phyloP scores from a whole-genome alignment of 2,113 vertebrate species.

The Gobius niger region DNA sequence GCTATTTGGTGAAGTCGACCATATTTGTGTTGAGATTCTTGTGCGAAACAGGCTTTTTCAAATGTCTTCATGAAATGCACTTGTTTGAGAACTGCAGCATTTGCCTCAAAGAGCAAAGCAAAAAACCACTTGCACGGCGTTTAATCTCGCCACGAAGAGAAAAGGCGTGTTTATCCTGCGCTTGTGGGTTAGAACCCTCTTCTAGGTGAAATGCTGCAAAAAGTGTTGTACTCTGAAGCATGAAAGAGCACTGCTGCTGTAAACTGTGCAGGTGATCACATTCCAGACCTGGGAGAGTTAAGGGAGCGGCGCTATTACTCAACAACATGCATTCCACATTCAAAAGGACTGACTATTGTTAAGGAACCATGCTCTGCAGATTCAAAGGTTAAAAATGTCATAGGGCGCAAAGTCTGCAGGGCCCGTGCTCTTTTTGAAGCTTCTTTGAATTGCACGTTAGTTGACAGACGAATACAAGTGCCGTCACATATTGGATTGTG shows the following conservation, averaged over 20 bases:
- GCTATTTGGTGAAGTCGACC: background rate
- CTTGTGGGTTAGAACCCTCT: background rate
- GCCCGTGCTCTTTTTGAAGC: too few species aligned
- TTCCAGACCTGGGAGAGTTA: slow-evolving; percentile 37
- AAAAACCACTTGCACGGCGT: background rate
- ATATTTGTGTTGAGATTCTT: background rate
- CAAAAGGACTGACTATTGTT: slow-evolving; percentile 12
- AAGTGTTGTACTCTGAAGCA: background rate
- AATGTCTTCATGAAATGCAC: background rate
- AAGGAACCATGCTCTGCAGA: too few species aligned
- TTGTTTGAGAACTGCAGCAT: background rate
- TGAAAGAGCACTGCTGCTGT: background rate
- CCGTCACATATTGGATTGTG: too few species aligned
- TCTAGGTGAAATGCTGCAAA: background rate
- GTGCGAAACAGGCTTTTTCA: too few species aligned
- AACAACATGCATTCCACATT: slow-evolving; percentile 19
- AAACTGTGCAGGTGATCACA: slow-evolving; percentile 10
- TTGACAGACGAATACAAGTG: too few species aligned
- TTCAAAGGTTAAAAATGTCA: too few species aligned
- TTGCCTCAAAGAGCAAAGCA: background rate
- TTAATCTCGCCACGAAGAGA: background rate
- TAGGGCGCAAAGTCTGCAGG: too few species aligned
- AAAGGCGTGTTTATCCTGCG: background rate
- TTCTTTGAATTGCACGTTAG: too few species aligned
- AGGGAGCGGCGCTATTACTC: slow-evolving; percentile 37